Evolutionary conservation across 2,113 vertebrate genomes (phyloP), one percentile per base, ranked within the genome.

Genomic region (Tetrao urogallus): DNA sequence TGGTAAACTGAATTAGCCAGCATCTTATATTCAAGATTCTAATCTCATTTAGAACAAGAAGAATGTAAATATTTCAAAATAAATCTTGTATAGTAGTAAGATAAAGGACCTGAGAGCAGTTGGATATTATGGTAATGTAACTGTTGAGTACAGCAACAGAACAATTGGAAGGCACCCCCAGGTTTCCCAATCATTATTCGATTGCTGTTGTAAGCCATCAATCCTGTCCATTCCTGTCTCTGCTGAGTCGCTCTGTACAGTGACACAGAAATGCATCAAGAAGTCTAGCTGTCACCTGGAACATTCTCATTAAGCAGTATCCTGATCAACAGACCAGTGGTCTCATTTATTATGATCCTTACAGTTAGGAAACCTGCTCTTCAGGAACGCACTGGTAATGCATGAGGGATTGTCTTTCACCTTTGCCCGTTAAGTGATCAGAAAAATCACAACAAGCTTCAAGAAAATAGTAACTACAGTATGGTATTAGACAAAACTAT

Each of bases 91-190:
- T 0, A 80, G 64, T n/a, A 88, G 34, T 52, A 61, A 74, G 12
- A 47, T 7, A 43, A 47, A 92, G 52, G 78, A 43, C 40, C 65
- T 88, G 79, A n/a, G 25, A 21, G 4, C 36, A 81, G 57, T 47
- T 90, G 61, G 42, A 32, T 77, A 50, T 34, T 5, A 2, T 57
- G 87, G 84, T 72, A 58, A 7, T 6, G 40, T 5, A 57, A 86
- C 82, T 43, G 2, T 11, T 36, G 78, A 22, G 67, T 52, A 75
- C 40, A 57, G 54, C 30, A 57, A 58, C 27, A 32, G 43, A 57
- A 58, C 30, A 34, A 43, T 61, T 88, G 82, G 89, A 86, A 92
- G 45, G 61, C 36, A 45, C 48, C 72, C 82, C 82, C 76, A 88
- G 66, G 22, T 69, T 75, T 76, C 61, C 78, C 81, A 50, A 13